Evolutionary conservation across 2,888 invertebrate genomes (phyloP), one percentile per base, ranked within the genome.

Genomic region (Villa cingulata): DNA sequence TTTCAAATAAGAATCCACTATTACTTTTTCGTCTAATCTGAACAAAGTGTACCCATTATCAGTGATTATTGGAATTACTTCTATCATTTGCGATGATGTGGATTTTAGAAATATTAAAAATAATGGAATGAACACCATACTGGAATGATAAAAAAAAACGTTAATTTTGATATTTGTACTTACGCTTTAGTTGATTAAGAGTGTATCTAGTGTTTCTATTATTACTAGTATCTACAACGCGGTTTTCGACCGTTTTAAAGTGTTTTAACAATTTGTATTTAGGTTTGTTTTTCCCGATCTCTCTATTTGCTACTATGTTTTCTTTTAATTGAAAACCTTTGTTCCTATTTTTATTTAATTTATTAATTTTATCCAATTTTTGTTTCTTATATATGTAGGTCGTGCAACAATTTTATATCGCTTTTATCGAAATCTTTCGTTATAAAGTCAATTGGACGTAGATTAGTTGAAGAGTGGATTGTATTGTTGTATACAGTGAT

Each of bases 211-310:
- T 19, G 9, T 17, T 17, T 38, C 38, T 17, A 18, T 38, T 17
- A 7, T 38, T 38, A 17, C 38, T 38, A 19, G 17, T 48, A 39
- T 48, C 43, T 27, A 27, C 12, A 15, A 48, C 23, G 27, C 43
- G 43, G 40, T 48, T 43, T 18, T n/a, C 39, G 16, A 43, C 27
- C 19, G 15, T 6, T 27, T 39, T n/a, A 43, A 27, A 43, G 42
- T 43, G 39, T 10, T 34, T 20, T 10, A 48, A 43, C 32, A 10
- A 40, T 32, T 48, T 48, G 16, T 43, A 43, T 36, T 43, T 48
- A 9, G 34, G 34, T 15, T 32, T 43, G 34, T 43, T 39, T 20
- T 46, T 43, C n/a, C 16, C 9, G 32, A 48, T 39, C 23, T 39
- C 1, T 43, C 48, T 48, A 27, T 48, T 48, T 32, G 23, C 37